Evolutionary conservation across 2,888 invertebrate species (phyloP).

Genomic region (Napeogenes inachia): DNA sequence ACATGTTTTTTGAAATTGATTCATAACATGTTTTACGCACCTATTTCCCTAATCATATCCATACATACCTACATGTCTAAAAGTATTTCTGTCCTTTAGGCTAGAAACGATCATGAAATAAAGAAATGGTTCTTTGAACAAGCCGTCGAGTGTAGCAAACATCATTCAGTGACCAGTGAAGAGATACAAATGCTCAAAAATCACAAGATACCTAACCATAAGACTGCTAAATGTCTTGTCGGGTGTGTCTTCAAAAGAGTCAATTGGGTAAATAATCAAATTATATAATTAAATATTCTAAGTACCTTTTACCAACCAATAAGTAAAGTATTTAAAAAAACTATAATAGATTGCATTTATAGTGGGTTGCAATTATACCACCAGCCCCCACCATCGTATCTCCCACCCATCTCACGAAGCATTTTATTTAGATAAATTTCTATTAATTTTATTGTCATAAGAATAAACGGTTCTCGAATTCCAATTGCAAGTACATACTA

Average conservation of each 20-base stretch:
- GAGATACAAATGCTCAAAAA: slow-evolving; percentile 52
- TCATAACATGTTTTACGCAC: not conserved
- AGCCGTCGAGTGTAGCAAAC: slow-evolving; percentile 52
- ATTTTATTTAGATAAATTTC: too few relatives aligned
- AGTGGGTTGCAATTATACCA: too few relatives aligned
- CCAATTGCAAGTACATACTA: too few relatives aligned
- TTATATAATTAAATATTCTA: not conserved
- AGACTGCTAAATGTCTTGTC: slow-evolving; percentile 61
- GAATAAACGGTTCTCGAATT: too few relatives aligned
- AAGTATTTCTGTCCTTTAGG: slow-evolving; percentile 36
- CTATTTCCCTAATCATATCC: not conserved
- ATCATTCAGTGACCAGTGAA: slow-evolving; percentile 44
- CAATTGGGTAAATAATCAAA: slow-evolving; percentile 55
- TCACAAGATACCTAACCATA: slow-evolving; percentile 55
- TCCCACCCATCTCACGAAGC: too few relatives aligned
- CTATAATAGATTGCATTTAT: not conserved
- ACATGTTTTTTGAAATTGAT: too few relatives aligned
- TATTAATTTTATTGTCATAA: too few relatives aligned
- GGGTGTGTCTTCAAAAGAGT: slow-evolving; percentile 67
- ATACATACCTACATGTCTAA: slow-evolving; percentile 3
- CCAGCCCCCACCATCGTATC: too few relatives aligned
- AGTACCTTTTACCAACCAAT: not conserved
- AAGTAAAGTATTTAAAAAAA: not conserved
- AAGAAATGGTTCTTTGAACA: slow-evolving; percentile 51
- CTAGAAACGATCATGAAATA: slow-evolving; percentile 51